Evolutionary conservation across 2,888 invertebrate species (phyloP).

Genomic region (Cosmia pyralina): DNA sequence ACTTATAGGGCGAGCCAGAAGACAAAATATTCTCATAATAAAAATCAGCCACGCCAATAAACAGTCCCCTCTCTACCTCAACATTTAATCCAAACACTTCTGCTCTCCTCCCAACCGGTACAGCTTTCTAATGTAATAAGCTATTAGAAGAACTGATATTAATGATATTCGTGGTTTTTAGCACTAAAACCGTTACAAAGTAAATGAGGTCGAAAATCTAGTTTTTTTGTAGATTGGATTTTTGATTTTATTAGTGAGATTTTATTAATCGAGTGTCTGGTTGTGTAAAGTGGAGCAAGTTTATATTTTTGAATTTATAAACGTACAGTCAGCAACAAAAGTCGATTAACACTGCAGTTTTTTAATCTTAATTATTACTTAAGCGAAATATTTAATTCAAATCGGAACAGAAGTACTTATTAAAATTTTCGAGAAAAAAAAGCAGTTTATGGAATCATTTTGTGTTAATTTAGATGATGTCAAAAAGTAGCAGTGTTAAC

Average conservation of each 20-base stretch:
- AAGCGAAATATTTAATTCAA: no score
- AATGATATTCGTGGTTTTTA: constrained; percentile 34
- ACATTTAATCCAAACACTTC: background rate
- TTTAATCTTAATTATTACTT: no score
- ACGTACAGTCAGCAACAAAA: no score
- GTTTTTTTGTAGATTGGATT: constrained; percentile 13
- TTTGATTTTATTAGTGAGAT: constrained; percentile 10
- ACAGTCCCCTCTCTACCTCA: constrained; percentile 15
- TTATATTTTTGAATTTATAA: constrained; percentile 1
- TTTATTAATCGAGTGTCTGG: background rate
- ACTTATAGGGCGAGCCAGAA: no score
- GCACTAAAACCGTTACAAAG: constrained; percentile 28
- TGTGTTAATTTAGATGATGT: no score
- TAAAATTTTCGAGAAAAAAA: no score
- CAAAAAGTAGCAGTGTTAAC: no score
- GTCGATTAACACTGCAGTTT: no score
- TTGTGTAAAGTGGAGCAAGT: background rate
- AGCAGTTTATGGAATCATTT: no score
- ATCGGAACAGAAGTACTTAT: no score
- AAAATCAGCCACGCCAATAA: background rate
- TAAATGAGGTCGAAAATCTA: constrained; percentile 37
- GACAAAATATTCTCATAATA: background rate
- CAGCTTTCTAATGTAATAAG: constrained; percentile 60
- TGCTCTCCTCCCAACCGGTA: constrained; percentile 51
- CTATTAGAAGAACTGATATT: constrained; percentile 36